These are phyloP conservation scores for Drosophila tsacasi DNA, from an alignment of 1,140 invertebrate species.

Conservation along the genomic window DNA sequence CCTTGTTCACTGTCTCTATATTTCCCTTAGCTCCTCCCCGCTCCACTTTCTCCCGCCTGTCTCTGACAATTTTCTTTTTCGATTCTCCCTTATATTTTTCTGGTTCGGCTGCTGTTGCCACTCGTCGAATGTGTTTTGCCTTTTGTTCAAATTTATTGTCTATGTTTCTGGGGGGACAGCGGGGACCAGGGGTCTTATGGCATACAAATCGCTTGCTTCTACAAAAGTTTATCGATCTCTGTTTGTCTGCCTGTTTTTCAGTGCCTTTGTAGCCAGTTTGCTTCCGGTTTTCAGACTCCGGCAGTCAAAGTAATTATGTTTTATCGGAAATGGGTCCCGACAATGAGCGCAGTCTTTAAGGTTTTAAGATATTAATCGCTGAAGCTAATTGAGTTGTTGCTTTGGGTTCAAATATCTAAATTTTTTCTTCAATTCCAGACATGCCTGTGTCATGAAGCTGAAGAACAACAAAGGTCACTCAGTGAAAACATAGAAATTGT, in stretches of 20 bases:
- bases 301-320: constrained; percentile 54
- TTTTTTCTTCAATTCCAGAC: not conserved
- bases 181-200: constrained; percentile 38
- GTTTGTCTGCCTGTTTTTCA: constrained; percentile 50
- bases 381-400: constrained; percentile 9
- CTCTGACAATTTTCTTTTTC: constrained; percentile 37
- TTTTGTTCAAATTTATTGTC: constrained; percentile 76
- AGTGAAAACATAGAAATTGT: constrained; percentile 20
- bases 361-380: constrained; percentile 24
- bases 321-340: constrained; percentile 39
- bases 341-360: constrained; percentile 10
- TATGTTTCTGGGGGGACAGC: constrained; percentile 41
- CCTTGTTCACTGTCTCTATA: constrained; percentile 53
- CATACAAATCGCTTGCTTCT: constrained; percentile 58
- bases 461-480: not conserved
- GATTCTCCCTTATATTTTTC: constrained; percentile 28
- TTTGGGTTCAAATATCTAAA: not conserved
- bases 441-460: not conserved
- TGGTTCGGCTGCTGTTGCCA: constrained; percentile 57
- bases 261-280: constrained; percentile 36
- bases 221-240: constrained; percentile 71
- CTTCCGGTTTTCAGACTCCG: constrained; percentile 18
- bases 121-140: constrained; percentile 74
- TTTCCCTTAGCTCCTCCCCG: constrained; percentile 6
- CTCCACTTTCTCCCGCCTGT: constrained; percentile 18